These are phyloP conservation scores for Spinibarbus caldwelli DNA, from an alignment of 2,797 vertebrate species.

Conservation along the genomic window DNA sequence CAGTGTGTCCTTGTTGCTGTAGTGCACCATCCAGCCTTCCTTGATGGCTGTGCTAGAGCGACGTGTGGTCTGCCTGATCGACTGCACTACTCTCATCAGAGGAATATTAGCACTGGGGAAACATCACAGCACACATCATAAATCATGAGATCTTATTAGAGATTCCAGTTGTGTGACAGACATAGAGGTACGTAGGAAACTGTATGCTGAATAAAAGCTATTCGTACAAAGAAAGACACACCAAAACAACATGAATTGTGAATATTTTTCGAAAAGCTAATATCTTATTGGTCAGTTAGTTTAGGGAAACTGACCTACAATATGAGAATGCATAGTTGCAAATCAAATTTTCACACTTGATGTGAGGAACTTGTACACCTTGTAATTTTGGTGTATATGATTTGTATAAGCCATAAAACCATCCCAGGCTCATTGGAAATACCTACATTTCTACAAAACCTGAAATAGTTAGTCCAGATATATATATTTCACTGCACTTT, in stretches of 20 bases:
- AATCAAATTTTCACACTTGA: no score
- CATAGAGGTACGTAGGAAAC: background rate
- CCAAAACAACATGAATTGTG: background rate
- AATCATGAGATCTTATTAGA: constrained; percentile 12
- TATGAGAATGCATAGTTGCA: no score
- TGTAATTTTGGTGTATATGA: background rate
- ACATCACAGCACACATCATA: constrained; percentile 17
- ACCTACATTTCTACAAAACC: background rate
- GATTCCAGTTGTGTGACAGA: background rate
- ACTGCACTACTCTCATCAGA: constrained; percentile 93
- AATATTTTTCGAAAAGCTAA: no score
- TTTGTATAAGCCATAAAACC: background rate
- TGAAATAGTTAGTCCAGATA: background rate
- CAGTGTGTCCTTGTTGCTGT: constrained; percentile 92
- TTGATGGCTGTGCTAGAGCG: constrained; percentile 89
- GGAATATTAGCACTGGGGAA: constrained; percentile 84
- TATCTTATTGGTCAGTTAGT: background rate
- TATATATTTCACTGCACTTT: background rate
- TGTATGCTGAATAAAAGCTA: background rate
- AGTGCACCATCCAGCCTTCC: constrained; percentile 94
- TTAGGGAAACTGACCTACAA: background rate
- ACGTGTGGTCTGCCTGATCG: constrained; percentile 88
- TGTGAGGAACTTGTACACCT: background rate
- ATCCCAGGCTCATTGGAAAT: background rate
- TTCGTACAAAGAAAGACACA: background rate